Evolutionary conservation across 2,113 vertebrate species (phyloP), one percentile per base, ranked within the genome.

Genomic region (Tetrax tetrax): DNA sequence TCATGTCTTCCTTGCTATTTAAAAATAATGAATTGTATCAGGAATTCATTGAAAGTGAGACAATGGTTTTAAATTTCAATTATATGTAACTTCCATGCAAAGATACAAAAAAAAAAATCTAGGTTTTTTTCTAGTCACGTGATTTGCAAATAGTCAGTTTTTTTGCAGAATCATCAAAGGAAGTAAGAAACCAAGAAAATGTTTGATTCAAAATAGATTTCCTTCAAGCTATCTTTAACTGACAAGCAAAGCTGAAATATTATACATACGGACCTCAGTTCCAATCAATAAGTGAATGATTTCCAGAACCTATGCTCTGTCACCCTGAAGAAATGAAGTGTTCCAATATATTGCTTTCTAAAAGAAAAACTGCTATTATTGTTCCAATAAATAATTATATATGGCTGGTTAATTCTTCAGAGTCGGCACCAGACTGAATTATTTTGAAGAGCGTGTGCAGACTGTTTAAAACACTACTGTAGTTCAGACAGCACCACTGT

Each of bases 361-460:
- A 88, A 93, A 86, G 65, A 97, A 94, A 95, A 89, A 56, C 51
- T 77, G 29, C 48, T 79, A 23, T 94, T 65, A 79, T 72, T 65
- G 17, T 79, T 94, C n/a, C 50, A 85, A 71, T 72, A 88, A 94
- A 92, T 82, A 95, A 83, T 83, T 93, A 79, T 61, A 45, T 41
- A 45, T 21, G 81, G 77, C 57, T 85, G 77, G 48, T 70, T 82
- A 96, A 94, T 91, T 91, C 53, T n/a, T 93, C 61, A 75, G 64
- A 63, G 60, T 18, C 6, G 25, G 64, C 83, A 74, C 9, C 43
- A 81, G 51, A 41, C 43, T 61, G 76, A 48, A 21, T 25, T 70
- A 68, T 57, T 91, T 48, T 81, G 71, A 53, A 84, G 43, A 53
- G 69, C 53, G 57, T 72, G 53, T 72, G 83, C 69, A 89, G 64